Conservation (phyloP, 2,113 vertebrate genomes). For the Bambusicola thoracicus region DNA sequence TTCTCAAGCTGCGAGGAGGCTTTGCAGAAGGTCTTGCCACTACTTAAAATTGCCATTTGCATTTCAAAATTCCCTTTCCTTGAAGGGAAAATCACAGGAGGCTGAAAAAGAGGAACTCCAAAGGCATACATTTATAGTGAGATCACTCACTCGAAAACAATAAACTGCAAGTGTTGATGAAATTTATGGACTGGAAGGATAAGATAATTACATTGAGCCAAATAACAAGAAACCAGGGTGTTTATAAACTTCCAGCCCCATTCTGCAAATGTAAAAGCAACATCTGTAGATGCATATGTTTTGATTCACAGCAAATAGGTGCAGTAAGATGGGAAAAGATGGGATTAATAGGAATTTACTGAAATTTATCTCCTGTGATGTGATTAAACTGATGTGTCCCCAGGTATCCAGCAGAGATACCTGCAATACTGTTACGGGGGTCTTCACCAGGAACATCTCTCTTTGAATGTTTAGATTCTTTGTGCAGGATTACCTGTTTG, state of each 20-base stretch:
- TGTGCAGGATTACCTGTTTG: neutral
- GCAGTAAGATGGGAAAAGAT: neutral
- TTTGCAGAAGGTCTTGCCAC: neutral
- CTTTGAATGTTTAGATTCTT: neutral
- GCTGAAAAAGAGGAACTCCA: neutral
- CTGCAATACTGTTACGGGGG: neutral
- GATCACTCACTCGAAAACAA: neutral
- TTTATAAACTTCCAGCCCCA: neutral
- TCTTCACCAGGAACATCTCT: neutral
- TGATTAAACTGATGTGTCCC: neutral
- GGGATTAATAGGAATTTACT: neutral
- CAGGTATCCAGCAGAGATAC: neutral
- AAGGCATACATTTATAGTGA: neutral
- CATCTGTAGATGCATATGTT: neutral
- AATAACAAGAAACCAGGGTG: neutral
- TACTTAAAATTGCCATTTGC: neutral
- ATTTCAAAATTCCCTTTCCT: neutral
- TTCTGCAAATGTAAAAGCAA: neutral
- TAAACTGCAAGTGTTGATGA: neutral
- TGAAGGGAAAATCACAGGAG: neutral
- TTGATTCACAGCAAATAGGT: neutral
- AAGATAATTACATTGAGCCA: neutral
- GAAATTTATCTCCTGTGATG: neutral
- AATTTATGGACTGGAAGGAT: neutral
- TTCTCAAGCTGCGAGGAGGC: neutral